Base-by-base conservation (phyloP, 2,797 vertebrate species). In the Manis pentadactyla region DNA sequence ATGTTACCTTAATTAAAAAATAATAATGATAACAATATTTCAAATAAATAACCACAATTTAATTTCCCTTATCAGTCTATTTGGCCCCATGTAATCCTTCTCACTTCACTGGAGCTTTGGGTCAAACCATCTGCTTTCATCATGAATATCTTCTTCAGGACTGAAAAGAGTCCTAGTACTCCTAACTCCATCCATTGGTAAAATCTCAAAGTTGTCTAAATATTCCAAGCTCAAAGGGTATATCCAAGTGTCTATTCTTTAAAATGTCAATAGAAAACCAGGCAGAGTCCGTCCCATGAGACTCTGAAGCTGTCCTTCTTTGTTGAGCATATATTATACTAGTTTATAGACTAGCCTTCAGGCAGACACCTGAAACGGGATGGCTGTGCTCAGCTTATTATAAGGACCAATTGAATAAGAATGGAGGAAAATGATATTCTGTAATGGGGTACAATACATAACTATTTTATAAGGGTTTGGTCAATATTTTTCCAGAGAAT, bases 11-110 rank as follows among this genome's bases (percentile, higher is more conserved):
- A 46, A 46, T 46, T 46, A 27, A 19, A 46, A 84, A n/a, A 53
- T 51, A 75, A n/a, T 53, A 17, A 34, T 53, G 29, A 46, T 42
- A 94, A 59, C 9, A 68, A 42, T 27, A 95, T 84, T 87, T 94
- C 64, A 92, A 94, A 69, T 57, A 73, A 91, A 77, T 90, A 86
- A 82, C 13, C 21, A 57, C 42, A 61, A 73, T 82, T 89, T 77
- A 96, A 77, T 46, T 94, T 57, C 17, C 49, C 19, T 55, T 85
- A 79, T 31, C 25, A 84, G 51, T 74, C 34, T 27, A 12, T 69
- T 79, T 55, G 74, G 34, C 83, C 11, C 34, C 77, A 39, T 51
- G 19, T 86, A 71, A 55, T 74, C 77, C 11, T 17, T 29, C 39
- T 53, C 82, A 10, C 55, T 57, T 42, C 37, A 75, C 25, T 51